Percentiles rank a stretch among this genome's conserved stretches.
These are phyloP conservation scores for Brenthis daphne DNA, from an alignment of 2,888 invertebrate genomes.

Conservation along the genomic window DNA sequence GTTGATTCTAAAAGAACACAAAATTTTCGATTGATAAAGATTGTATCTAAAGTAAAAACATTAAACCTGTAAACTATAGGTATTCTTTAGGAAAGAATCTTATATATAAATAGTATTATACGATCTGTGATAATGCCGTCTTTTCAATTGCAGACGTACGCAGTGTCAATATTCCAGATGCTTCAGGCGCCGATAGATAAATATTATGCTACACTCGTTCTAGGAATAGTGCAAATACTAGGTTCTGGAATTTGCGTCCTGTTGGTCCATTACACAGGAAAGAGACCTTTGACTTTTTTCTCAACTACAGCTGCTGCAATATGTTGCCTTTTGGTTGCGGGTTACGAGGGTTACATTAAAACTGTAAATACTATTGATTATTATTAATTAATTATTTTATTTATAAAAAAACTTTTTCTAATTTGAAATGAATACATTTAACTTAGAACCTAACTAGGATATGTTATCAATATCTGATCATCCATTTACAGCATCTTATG, in stretches of 20 bases:
- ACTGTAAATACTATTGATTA: conserved; percentile 38
- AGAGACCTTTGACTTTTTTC: conserved; percentile 85
- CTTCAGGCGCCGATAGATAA: conserved; percentile 88
- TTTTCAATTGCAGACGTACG: conserved; percentile 82
- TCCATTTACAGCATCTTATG: conserved; percentile 1
- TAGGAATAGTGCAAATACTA: conserved; percentile 86
- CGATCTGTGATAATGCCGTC: background rate
- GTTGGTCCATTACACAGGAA: conserved; percentile 87
- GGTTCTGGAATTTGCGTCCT: conserved; percentile 85
- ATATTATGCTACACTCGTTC: conserved; percentile 87
- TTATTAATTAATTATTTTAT: background rate
- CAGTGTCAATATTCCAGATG: conserved; percentile 87
- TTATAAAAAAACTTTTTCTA: background rate
- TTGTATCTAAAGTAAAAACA: no score
- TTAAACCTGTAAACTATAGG: background rate
- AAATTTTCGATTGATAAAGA: no score
- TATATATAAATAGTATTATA: no score
- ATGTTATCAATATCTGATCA: no score
- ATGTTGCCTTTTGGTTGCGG: conserved; percentile 84
- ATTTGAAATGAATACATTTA: background rate
- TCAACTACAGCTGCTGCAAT: conserved; percentile 86
- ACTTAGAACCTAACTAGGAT: no score
- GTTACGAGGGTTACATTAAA: conserved; percentile 74
- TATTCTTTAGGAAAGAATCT: background rate
- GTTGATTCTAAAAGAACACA: no score